Conservation (phyloP, 2,797 vertebrate species). For the Anguilla pacifica region DNA sequence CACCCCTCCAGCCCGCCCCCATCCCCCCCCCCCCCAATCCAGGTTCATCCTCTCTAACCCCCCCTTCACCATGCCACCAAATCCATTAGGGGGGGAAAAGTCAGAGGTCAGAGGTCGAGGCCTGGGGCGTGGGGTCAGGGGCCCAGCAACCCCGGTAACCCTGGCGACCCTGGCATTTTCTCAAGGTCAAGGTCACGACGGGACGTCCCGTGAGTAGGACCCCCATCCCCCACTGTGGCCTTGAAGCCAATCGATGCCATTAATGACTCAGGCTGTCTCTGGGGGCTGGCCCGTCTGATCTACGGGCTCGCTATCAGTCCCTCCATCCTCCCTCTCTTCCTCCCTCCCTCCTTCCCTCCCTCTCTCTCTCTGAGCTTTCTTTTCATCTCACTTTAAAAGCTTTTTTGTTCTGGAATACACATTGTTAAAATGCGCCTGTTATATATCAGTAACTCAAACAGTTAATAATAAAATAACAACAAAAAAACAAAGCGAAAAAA, state of each 20-base stretch:
- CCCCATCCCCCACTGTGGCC: slow-evolving; percentile 80
- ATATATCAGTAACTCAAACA: neutral
- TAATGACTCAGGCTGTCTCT: slow-evolving; percentile 72
- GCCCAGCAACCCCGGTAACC: slow-evolving; percentile 59
- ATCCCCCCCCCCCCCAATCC: neutral
- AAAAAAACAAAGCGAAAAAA: neutral
- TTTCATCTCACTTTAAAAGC: neutral
- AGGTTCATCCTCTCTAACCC: too few relatives aligned
- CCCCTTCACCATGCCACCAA: neutral
- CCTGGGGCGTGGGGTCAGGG: slow-evolving; percentile 28
- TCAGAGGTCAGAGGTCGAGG: slow-evolving; percentile 62
- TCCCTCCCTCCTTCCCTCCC: slow-evolving; percentile 25
- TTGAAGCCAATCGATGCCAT: slow-evolving; percentile 87
- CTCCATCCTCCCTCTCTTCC: slow-evolving; percentile 27
- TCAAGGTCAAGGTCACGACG: slow-evolving; percentile 91
- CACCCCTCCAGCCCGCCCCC: slow-evolving; percentile 24
- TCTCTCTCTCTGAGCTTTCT: neutral
- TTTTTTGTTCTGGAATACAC: neutral
- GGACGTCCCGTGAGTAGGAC: slow-evolving; percentile 70
- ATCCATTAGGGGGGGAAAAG: slow-evolving; percentile 44
- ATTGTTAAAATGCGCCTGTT: neutral
- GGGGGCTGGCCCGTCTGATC: slow-evolving; percentile 66
- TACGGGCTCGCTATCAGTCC: slow-evolving; percentile 57
- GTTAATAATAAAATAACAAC: neutral
- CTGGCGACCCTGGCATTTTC: slow-evolving; percentile 73